Conservation (phyloP, 2,113 vertebrate genomes). For the Epinephelus cyanopodus region DNA sequence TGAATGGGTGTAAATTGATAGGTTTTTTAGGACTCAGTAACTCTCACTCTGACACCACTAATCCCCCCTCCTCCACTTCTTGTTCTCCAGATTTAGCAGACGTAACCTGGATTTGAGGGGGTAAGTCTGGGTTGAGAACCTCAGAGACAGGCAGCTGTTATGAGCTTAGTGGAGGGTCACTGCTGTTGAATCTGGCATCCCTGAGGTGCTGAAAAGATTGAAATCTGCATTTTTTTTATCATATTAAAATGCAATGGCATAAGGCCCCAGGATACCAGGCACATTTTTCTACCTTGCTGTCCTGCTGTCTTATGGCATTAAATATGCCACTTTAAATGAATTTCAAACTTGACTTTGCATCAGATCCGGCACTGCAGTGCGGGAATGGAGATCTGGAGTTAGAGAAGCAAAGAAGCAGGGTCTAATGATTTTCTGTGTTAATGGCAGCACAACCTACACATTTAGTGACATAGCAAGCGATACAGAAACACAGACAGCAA, state of each 20-base stretch:
- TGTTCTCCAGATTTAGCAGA: slow-evolving; percentile 30
- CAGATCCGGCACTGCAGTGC: neutral
- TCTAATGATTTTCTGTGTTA: slow-evolving; percentile 35
- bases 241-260: neutral
- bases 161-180: slow-evolving; percentile 18
- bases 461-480: slow-evolving; percentile 3
- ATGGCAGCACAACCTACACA: slow-evolving; percentile 22
- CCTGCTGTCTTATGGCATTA: neutral
- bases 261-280: neutral
- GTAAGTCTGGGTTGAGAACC: slow-evolving; percentile 19
- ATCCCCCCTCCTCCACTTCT: slow-evolving; percentile 25
- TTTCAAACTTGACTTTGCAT: neutral
- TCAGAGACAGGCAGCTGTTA: slow-evolving; percentile 18
- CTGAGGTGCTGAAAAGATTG: slow-evolving; percentile 3
- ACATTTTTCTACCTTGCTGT: neutral
- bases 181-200: slow-evolving; percentile 1
- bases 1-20: slow-evolving; percentile 9
- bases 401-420: neutral
- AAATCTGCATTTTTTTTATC: neutral
- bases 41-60: slow-evolving; percentile 15
- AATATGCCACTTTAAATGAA: neutral
- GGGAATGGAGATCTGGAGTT: neutral
- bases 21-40: slow-evolving; percentile 1
- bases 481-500: slow-evolving; percentile 17
- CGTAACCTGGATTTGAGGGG: slow-evolving; percentile 27